These are phyloP conservation scores for Penaeus indicus DNA, from an alignment of 1,140 invertebrate species.

Conservation along the genomic window DNA sequence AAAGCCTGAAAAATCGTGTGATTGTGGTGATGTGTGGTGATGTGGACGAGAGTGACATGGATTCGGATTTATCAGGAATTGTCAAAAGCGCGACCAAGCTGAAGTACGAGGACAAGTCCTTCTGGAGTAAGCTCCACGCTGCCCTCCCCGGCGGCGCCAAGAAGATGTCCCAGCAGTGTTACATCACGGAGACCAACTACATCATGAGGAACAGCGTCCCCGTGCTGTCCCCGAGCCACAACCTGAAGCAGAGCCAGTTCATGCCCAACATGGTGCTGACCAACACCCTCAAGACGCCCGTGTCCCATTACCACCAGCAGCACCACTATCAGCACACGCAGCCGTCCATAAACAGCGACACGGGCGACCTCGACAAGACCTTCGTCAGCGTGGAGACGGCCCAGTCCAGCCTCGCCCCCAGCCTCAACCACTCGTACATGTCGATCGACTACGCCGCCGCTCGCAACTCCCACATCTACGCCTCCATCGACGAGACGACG, in stretches of 20 bases:
- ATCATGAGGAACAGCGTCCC: constrained; percentile 64
- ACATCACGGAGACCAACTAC: constrained; percentile 66
- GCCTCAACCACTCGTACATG: constrained; percentile 67
- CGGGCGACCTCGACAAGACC: constrained; percentile 67
- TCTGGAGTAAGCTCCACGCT: constrained; percentile 63
- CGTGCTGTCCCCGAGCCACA: constrained; percentile 53
- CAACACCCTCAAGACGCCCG: constrained; percentile 54
- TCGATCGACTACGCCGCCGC: constrained; percentile 67
- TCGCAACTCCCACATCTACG: constrained; percentile 71
- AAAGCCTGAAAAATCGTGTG: constrained; percentile 54
- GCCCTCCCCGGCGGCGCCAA: constrained; percentile 48
- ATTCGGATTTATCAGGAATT: constrained; percentile 58
- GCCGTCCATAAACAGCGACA: constrained; percentile 68
- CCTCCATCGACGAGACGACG: constrained; percentile 75
- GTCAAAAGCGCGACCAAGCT: constrained; percentile 60
- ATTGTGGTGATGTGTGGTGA: constrained; percentile 63
- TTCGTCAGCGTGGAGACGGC: constrained; percentile 65
- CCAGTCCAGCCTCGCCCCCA: constrained; percentile 63
- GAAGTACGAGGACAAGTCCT: constrained; percentile 65
- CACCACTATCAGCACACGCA: constrained; percentile 67
- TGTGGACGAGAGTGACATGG: constrained; percentile 61
- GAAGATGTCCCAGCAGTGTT: constrained; percentile 57
- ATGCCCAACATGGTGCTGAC: constrained; percentile 62
- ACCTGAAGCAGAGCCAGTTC: constrained; percentile 47
- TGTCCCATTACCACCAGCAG: constrained; percentile 65